Base-by-base conservation (phyloP, 1,140 invertebrate genomes). In the Orius insidiosus region DNA sequence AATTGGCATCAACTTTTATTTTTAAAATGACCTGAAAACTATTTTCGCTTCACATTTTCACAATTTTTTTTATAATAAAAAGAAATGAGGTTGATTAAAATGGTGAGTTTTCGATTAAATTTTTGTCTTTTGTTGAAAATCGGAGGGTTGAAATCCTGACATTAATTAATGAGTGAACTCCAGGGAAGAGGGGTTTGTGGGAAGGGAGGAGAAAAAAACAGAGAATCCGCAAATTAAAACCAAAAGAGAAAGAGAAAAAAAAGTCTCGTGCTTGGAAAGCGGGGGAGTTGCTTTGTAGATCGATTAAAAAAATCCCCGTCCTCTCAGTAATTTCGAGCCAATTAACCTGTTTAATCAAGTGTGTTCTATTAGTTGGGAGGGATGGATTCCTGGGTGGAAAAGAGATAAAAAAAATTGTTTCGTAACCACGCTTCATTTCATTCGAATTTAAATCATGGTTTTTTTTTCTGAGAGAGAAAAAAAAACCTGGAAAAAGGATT, bases 181-280 rank as follows among this genome's bases (percentile, higher is more conserved):
- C 24, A 4, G n/a, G n/a, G n/a, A n/a, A n/a, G 18, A 36, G 35
- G 14, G 35, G 35, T 3, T 15, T 36, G n/a, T 4, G n/a, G 14
- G 35, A 36, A 36, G 35, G 35, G 35, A 43, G n/a, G n/a, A 15
- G 24, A 30, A 10, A 10, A n/a, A 32, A 43, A 43, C 19, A 43
- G 31, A 31, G 41, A 43, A 43, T 18, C 41, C 45, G 37, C 45
- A 47, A 39, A 47, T 47, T 47, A 39, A 47, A 47, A 47, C 36
- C 36, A 33, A 15, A 11, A 38, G 45, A 15, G 24, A 16, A 47
- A 7, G 45, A 13, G 14, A 24, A 24, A 24, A 24, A 24, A 24
- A 24, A 24, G 24, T 24, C 24, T 24, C 24, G n/a, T n/a, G n/a
- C n/a, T n/a, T n/a, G n/a, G n/a, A n/a, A n/a, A n/a, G n/a, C n/a